Percentiles rank a stretch among this genome's conserved stretches.
Conservation (phyloP, 2,113 vertebrate genomes). For the Rattus norvegicus region DNA sequence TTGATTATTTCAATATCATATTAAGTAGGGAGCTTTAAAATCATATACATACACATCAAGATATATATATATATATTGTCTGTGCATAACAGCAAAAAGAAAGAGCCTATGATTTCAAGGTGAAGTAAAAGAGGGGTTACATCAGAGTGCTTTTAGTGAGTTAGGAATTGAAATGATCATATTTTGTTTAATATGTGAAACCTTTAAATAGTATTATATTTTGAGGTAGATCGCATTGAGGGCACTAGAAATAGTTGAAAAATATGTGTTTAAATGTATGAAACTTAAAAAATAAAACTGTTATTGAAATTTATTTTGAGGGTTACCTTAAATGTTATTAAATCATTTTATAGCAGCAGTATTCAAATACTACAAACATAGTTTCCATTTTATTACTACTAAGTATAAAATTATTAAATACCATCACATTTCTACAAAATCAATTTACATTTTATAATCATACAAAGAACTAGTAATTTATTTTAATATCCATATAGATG, state of each 20-base stretch:
- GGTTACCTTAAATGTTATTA: not conserved
- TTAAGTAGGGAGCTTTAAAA: not conserved
- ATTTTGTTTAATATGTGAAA: not conserved
- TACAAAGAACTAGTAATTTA: not conserved
- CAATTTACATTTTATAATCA: not conserved
- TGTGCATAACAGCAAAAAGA: not conserved
- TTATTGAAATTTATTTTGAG: not conserved
- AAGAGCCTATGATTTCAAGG: not conserved
- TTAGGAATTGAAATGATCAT: not conserved
- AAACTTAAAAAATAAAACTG: not conserved
- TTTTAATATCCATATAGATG: not conserved
- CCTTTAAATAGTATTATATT: not conserved
- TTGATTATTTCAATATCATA: not conserved
- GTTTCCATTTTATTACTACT: not conserved
- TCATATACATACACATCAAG: not conserved
- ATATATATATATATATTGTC: too few species aligned
- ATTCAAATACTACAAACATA: not conserved
- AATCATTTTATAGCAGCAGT: not conserved
- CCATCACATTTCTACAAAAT: not conserved
- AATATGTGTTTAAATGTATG: not conserved
- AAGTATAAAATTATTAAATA: not conserved
- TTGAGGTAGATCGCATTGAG: not conserved
- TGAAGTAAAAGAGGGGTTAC: not conserved
- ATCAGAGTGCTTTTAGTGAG: too few species aligned
- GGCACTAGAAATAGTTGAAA: not conserved